Percentiles rank a stretch among this genome's conserved stretches.
These are phyloP conservation scores for Sparidentex hasta DNA, from an alignment of 2,797 vertebrate genomes.

Conservation along the genomic window DNA sequence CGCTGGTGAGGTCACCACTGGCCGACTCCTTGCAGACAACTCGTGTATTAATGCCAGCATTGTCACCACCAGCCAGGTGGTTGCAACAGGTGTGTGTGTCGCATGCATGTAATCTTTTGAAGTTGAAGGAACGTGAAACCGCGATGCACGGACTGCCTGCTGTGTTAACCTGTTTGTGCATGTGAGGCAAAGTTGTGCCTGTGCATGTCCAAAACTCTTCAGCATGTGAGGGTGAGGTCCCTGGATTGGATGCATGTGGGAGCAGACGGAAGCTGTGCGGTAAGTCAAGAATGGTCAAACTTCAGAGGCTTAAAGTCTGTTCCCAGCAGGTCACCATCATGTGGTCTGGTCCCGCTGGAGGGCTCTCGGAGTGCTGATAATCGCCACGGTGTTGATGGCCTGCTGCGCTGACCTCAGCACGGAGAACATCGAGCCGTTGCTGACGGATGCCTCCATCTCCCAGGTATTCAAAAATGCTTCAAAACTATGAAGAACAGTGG, in stretches of 20 bases:
- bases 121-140: not conserved
- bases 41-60: constrained; percentile 66
- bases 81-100: constrained; percentile 57
- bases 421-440: constrained; percentile 91
- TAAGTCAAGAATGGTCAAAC: constrained; percentile 12
- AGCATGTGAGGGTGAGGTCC: constrained; percentile 10
- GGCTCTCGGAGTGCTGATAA: constrained; percentile 84
- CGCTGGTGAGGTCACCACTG: constrained; percentile 50
- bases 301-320: not conserved
- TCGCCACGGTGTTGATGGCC: constrained; percentile 90
- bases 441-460: constrained; percentile 86
- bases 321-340: constrained; percentile 79
- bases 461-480: constrained; percentile 80
- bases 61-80: constrained; percentile 30
- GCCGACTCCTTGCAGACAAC: constrained; percentile 36
- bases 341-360: constrained; percentile 88
- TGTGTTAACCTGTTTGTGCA: constrained; percentile 45
- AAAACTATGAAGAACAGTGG: not conserved
- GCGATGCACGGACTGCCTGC: constrained; percentile 12
- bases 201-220: constrained; percentile 42
- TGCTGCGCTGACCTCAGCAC: constrained; percentile 93
- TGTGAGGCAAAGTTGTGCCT: constrained; percentile 23
- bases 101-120: constrained; percentile 23
- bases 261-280: not conserved
- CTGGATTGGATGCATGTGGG: not conserved